Evolutionary conservation across 1,140 invertebrate genomes (phyloP), one percentile per base, ranked within the genome.

Genomic region (Melipona quadrifasciata): DNA sequence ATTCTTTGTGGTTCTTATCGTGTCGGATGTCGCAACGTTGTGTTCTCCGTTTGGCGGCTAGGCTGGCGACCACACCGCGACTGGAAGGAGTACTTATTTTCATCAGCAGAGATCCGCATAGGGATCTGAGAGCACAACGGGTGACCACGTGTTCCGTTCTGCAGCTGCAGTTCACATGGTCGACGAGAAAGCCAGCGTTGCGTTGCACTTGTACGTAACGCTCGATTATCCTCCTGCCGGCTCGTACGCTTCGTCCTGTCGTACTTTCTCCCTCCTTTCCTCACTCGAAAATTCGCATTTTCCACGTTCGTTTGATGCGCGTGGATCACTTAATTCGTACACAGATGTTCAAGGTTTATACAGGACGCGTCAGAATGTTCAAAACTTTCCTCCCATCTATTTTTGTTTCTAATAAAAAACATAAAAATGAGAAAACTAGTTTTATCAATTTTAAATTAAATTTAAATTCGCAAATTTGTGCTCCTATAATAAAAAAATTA

Each of bases 131-230:
- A 65, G 34, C 64, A 57, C 78, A 70, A 82, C 74, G 79, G 75
- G 55, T 61, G 75, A 83, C 87, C 87, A 89, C 87, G 87, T 89
- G 88, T 89, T 68, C 55, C 77, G 58, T 80, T 55, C 70, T 80
- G 75, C 87, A 89, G 87, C 87, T 89, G 88, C 84, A 68, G 79
- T 89, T 89, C 84, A 86, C 86, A 86, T 89, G 80, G 80, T 39
- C 80, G 72, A 78, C 76, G 87, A 82, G 87, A 82, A 84, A 86
- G 84, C 79, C 81, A 72, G 76, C n/a, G 84, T 86, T 86, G 68
- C 87, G 78, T 81, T 57, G 64, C 76, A 31, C 73, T 78, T 58
- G 58, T 57, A 68, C 53, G 70, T 83, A 47, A 84, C 76, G 76
- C 57, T 34, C 55, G 21, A 78, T 79, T 84, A 72, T 79, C 67